Percentiles rank a stretch among this genome's conserved stretches.
These are phyloP conservation scores for Lasioglossum villosulum DNA, from an alignment of 2,888 invertebrate genomes.

Conservation along the genomic window DNA sequence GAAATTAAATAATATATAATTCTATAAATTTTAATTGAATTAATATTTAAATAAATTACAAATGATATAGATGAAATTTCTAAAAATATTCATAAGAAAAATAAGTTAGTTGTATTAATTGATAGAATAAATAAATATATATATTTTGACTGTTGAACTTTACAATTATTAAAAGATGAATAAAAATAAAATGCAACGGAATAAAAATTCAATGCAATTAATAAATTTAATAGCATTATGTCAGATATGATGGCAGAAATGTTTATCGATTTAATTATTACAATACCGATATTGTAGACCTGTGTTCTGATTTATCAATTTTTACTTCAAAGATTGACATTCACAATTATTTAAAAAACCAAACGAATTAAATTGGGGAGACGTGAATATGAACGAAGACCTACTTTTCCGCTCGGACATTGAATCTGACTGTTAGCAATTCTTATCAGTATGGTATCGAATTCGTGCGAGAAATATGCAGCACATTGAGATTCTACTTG, in stretches of 20 bases:
- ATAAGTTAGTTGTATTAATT: no score
- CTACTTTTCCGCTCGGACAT: neutral
- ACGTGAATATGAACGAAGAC: neutral
- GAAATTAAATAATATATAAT: no score
- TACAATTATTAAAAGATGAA: neutral
- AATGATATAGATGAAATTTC: no score
- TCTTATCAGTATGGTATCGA: slow-evolving; percentile 46
- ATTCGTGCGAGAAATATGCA: slow-evolving; percentile 39
- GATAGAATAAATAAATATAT: no score
- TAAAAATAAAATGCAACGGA: neutral
- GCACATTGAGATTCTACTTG: slow-evolving; percentile 40
- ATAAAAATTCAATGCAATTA: neutral
- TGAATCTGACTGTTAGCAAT: neutral
- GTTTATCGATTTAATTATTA: neutral
- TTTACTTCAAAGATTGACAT: neutral
- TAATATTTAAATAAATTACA: no score
- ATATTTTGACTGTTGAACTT: no score
- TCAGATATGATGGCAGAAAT: no score
- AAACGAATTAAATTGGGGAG: neutral
- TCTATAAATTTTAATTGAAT: no score
- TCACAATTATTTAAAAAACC: neutral
- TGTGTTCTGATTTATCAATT: neutral
- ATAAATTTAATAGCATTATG: no score
- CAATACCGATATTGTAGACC: neutral
- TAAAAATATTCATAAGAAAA: no score